Percentiles rank a stretch among this genome's conserved stretches.
phyloP scores from a whole-genome alignment of 30 jellyfish, hydroid and myxozoan species.

The Cassiopea andromeda region DNA sequence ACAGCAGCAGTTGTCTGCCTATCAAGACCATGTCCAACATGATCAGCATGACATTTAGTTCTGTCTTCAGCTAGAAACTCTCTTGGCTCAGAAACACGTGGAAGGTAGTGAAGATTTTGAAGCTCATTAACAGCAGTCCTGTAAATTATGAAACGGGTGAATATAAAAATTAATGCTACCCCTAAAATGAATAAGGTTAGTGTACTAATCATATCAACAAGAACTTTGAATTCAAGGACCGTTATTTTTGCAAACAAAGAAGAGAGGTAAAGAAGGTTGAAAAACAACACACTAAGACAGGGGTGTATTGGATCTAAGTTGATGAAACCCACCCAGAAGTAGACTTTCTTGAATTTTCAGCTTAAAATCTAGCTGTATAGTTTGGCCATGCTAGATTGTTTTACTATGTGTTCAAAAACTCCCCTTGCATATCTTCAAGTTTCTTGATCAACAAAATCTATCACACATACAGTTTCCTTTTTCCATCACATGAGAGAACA shows the following conservation, averaged over 20 bases:
- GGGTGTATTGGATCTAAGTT: not conserved
- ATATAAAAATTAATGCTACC: not conserved
- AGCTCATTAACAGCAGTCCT: slow-evolving; percentile 97
- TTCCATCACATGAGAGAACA: too few relatives aligned
- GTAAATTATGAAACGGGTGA: not conserved
- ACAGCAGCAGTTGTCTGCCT: slow-evolving; percentile 98
- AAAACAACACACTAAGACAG: not conserved
- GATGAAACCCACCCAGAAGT: not conserved
- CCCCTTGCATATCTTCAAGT: too few relatives aligned
- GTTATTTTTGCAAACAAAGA: too few relatives aligned
- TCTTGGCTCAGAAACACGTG: slow-evolving; percentile 95
- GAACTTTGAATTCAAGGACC: too few relatives aligned
- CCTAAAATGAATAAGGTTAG: not conserved
- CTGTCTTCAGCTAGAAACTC: slow-evolving; percentile 96
- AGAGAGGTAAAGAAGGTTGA: too few relatives aligned
- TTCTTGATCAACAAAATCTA: too few relatives aligned
- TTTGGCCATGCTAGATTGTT: not conserved
- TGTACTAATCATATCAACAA: too few relatives aligned
- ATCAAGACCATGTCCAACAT: slow-evolving; percentile 98
- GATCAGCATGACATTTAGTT: slow-evolving; percentile 97
- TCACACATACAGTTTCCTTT: too few relatives aligned
- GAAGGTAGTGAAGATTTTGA: slow-evolving; percentile 87
- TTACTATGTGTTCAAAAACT: too few relatives aligned
- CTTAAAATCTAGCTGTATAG: not conserved
- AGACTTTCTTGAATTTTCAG: not conserved